A percentile compares a stretch with the other conserved stretches of the same genome.
phyloP scores from a whole-genome alignment of 2,113 vertebrate species.

The Campylomormyrus numenius region DNA sequence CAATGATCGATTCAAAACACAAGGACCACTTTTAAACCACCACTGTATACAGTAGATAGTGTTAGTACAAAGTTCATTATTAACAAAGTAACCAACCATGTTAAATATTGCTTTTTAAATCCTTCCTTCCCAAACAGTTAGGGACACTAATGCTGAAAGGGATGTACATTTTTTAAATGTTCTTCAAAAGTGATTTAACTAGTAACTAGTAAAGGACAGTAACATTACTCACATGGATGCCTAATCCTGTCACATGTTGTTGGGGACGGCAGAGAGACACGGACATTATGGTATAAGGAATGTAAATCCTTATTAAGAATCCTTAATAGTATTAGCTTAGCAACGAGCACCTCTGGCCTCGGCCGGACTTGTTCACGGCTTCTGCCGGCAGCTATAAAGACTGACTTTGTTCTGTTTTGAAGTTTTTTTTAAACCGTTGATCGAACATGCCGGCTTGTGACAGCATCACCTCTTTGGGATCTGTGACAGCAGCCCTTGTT shows the following conservation, averaged over 20 bases:
- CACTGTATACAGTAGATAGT: neutral
- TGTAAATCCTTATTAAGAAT: neutral
- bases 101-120: neutral
- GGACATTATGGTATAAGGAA: neutral
- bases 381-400: neutral
- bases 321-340: neutral
- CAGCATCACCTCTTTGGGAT: neutral
- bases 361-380: neutral
- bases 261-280: neutral
- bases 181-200: neutral
- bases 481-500: neutral
- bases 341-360: neutral
- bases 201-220: neutral
- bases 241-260: neutral
- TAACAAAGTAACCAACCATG: neutral
- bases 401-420: neutral
- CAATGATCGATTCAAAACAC: neutral
- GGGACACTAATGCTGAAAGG: neutral
- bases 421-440: neutral
- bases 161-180: neutral
- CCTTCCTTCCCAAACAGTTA: neutral
- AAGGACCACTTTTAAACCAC: neutral
- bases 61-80: neutral
- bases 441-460: neutral
- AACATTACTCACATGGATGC: neutral